Evolutionary conservation across 2,797 vertebrate species (phyloP).

Genomic region (Chaetodon trifasciatus): DNA sequence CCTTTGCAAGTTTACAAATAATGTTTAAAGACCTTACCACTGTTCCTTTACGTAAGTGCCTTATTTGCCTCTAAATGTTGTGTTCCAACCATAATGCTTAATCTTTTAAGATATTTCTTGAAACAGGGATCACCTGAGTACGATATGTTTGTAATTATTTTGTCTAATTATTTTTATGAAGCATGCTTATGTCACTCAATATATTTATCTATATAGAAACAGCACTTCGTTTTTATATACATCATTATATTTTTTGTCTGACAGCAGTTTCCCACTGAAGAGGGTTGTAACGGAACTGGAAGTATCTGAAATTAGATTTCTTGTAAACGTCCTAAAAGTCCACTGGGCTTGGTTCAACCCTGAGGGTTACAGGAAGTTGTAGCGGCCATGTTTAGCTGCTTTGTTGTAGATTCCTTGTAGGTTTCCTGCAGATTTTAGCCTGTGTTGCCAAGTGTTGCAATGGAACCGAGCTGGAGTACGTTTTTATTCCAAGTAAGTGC

Average conservation of each 20-base stretch:
- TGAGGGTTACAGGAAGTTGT: constrained; percentile 85
- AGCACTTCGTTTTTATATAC: background rate
- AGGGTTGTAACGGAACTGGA: background rate
- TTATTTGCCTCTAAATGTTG: no score
- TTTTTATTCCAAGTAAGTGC: constrained; percentile 87
- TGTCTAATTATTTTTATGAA: background rate
- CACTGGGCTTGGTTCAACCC: constrained; percentile 64
- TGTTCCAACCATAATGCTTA: no score
- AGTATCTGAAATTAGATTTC: background rate
- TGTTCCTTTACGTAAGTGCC: no score
- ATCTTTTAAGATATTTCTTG: background rate
- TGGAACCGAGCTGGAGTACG: constrained; percentile 89
- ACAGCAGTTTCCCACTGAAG: background rate
- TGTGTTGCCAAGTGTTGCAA: constrained; percentile 78
- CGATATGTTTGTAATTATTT: background rate
- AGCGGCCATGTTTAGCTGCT: constrained; percentile 87
- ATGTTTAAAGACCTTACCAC: no score
- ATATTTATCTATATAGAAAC: background rate
- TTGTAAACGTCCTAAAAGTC: constrained; percentile 8
- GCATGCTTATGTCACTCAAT: background rate
- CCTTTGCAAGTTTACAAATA: no score
- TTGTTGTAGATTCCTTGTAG: constrained; percentile 86
- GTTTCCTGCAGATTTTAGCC: constrained; percentile 81
- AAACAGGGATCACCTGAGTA: background rate
- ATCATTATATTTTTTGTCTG: background rate